phyloP scores from a whole-genome alignment of 2,888 invertebrate genomes.

The Cheilosia vernalis region DNA sequence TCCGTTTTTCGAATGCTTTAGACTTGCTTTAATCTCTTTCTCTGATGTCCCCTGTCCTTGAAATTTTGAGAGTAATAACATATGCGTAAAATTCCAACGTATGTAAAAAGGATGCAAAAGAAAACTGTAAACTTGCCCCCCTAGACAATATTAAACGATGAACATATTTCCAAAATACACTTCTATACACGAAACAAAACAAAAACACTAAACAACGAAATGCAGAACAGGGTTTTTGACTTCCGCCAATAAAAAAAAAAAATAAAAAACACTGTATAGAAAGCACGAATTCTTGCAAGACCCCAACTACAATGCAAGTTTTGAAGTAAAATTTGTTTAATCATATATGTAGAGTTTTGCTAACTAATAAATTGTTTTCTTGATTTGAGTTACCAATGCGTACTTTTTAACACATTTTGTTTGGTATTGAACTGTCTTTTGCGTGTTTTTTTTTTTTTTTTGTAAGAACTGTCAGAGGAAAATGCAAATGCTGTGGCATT shows the following conservation, averaged over 20 bases:
- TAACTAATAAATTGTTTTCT: slow-evolving; percentile 17
- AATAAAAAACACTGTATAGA: slow-evolving; percentile 1
- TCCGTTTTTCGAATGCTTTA: slow-evolving; percentile 54
- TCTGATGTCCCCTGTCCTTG: slow-evolving; percentile 8
- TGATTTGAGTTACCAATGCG: slow-evolving; percentile 21
- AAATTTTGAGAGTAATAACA: slow-evolving; percentile 2
- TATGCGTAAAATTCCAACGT: neutral
- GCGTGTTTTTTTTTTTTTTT: neutral
- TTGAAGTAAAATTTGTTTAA: slow-evolving; percentile 19
- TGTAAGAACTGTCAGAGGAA: slow-evolving; percentile 11
- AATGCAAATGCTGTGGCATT: slow-evolving; percentile 1
- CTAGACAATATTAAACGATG: neutral
- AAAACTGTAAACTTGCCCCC: neutral
- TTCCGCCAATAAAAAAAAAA: neutral
- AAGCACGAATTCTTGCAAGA: slow-evolving; percentile 36
- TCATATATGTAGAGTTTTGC: slow-evolving; percentile 6
- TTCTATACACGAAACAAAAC: slow-evolving; percentile 16
- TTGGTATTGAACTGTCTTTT: neutral
- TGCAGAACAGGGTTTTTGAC: slow-evolving; percentile 28
- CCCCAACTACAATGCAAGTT: slow-evolving; percentile 39
- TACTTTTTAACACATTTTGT: slow-evolving; percentile 7
- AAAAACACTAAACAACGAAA: slow-evolving; percentile 14
- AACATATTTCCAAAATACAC: slow-evolving; percentile 49
- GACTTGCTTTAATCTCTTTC: slow-evolving; percentile 41
- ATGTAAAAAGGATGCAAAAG: neutral